Evolutionary conservation across 35 echinoderm and acorn worm species (phyloP), one percentile per base, ranked within the genome.

Genomic region (Apostichopus californicus): DNA sequence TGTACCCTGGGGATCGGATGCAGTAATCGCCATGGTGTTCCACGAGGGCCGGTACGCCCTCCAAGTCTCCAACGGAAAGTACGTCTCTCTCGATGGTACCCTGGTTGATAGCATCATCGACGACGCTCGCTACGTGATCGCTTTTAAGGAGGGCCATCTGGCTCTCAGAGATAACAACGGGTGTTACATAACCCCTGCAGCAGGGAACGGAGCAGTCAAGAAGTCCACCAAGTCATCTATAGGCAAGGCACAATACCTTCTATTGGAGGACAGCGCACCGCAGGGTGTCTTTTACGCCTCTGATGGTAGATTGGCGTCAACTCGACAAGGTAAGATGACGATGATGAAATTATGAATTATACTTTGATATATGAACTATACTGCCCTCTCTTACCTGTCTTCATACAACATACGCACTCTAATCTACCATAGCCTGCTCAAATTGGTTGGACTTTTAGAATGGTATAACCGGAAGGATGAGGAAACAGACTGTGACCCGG

Each of bases 1-100:
- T 5, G 77, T 95, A 0, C 94, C 94, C 8, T 95, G 94, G 94
- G 94, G 94, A 18, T 78, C 91, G 4, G 94, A 95, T 57, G 86
- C 87, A 1, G 88, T 92, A 12, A 57, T 95, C 18, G 87, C 94
- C 5, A 79, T 95, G 77, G 94, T 83, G 73, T 95, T 90, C 54
- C 24, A 92, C 5, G 87, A 93, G 56, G 94, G 94, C 7, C 87
- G 87, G 20, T 95, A 95, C 80, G 79, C 92, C 21, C 91, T 95
- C 18, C 85, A 92, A 55, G 94, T 89, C 78, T 93, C 78, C 80
- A 90, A 93, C 78, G 94, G 91, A 0, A 93, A 90, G 80, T 95
- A 90, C 73, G 91, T 91, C 22, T 63, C 87, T 77, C 34, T 86
- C 5, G n/a, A 81, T 54, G 94, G 94, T 5, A 73, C 55, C 2